A percentile compares a stretch with the other conserved stretches of the same genome.
phyloP scores from a whole-genome alignment of 2,888 invertebrate genomes.

The Idaea biselata region DNA sequence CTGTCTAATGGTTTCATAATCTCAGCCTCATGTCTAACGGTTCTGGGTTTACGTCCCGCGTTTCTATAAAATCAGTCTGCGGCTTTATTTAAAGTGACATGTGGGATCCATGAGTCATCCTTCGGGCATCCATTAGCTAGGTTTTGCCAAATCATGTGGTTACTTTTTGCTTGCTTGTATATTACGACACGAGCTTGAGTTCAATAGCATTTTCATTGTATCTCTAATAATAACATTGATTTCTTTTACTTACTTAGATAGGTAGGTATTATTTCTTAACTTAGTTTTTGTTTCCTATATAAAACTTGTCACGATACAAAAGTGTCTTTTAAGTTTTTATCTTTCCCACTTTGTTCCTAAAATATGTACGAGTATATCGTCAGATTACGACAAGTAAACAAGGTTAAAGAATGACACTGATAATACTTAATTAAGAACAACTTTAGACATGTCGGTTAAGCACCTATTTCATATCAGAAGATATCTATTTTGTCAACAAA shows the following conservation, averaged over 20 bases:
- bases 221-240: neutral
- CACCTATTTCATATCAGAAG: neutral
- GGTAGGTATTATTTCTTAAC: too few relatives aligned
- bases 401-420: neutral
- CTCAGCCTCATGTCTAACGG: slow-evolving; percentile 45
- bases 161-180: slow-evolving; percentile 57
- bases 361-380: neutral
- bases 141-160: slow-evolving; percentile 68
- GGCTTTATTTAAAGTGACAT: slow-evolving; percentile 58
- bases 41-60: slow-evolving; percentile 40
- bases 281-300: too few relatives aligned
- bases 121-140: slow-evolving; percentile 69
- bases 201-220: neutral
- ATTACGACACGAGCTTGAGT: slow-evolving; percentile 19
- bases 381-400: neutral
- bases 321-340: neutral
- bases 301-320: neutral
- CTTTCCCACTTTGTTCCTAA: neutral
- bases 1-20: slow-evolving; percentile 9
- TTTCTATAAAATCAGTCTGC: slow-evolving; percentile 49
- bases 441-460: neutral
- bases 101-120: slow-evolving; percentile 65
- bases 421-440: neutral
- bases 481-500: neutral
- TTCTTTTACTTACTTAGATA: neutral